Evolutionary conservation across 2,888 invertebrate genomes (phyloP), one percentile per base, ranked within the genome.

Genomic region (Andricus quercusramuli): DNA sequence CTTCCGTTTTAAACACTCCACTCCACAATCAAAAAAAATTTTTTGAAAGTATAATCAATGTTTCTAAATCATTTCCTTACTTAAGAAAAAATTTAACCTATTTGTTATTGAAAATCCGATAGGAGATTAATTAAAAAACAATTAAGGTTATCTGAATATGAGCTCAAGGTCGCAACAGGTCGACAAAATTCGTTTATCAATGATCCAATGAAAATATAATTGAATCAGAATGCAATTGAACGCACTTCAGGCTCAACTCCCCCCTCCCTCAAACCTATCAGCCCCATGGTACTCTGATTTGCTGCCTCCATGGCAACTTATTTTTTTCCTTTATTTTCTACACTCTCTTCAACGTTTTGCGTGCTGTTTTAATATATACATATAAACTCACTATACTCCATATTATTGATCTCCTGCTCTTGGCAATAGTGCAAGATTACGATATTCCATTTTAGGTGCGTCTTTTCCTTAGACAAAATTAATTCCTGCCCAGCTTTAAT

Each of bases 151-250:
- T 68, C 22, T 25, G 29, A 17, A 4, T 44, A 44, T 15, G 25
- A 67, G 13, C 22, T 41, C n/a, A 67, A 67, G 67, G 67, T 67
- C 67, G 67, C 41, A 44, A 67, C 13, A 41, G 17, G 37, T n/a
- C n/a, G 25, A 41, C 41, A 2, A 67, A 22, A 37, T 67, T 67
- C 67, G 67, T 44, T 67, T 22, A 44, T 44, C 37, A 67, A 67
- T 67, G 67, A 67, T 67, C 22, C 22, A 37, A 41, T 67, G 22
- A 67, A 67, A 67, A 67, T 25, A n/a, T 67, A 67, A 67, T 68
- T 47, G 9, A 68, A 68, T 68, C 44, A 68, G 41, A 68, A 68
- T 68, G 68, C 44, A 68, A 68, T 47, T 68, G 68, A 68, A 68
- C 17, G 68, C 68, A 68, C 25, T 68, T 68, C 47, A 68, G 25